Evolutionary conservation across 2,888 invertebrate species (phyloP).

Genomic region (Mechanitis messenoides): DNA sequence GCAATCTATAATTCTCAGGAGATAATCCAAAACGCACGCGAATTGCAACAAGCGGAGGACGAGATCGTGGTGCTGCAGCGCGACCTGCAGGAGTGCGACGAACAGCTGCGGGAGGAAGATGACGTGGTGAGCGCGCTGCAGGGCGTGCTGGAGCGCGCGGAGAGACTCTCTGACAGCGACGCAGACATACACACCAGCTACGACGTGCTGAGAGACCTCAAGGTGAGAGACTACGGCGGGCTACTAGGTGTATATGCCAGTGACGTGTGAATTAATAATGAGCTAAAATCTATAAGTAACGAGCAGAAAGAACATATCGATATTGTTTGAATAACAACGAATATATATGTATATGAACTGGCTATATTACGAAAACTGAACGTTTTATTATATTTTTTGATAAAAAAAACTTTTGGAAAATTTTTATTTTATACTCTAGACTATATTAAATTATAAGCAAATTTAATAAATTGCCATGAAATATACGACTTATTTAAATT

Average conservation of each 20-base stretch:
- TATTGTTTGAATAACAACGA: no score
- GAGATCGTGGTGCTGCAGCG: constrained; percentile 85
- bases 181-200: constrained; percentile 55
- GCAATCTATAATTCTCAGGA: constrained; percentile 67
- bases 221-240: constrained; percentile 39
- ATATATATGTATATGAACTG: no score
- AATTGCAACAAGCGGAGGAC: constrained; percentile 86
- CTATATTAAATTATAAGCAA: no score
- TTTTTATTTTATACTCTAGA: no score
- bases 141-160: constrained; percentile 81
- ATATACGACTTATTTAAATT: no score
- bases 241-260: background rate
- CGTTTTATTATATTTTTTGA: no score
- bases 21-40: constrained; percentile 90
- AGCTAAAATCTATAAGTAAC: no score
- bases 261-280: no score
- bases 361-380: no score
- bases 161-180: constrained; percentile 68
- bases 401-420: no score
- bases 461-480: no score
- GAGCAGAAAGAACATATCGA: no score
- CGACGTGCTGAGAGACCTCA: constrained; percentile 62
- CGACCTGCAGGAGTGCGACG: constrained; percentile 83
- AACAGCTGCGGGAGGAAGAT: constrained; percentile 83
- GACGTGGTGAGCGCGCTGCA: constrained; percentile 81